Percentiles rank a stretch among this genome's conserved stretches.
These are phyloP conservation scores for Suncus etruscus DNA, from an alignment of 2,113 vertebrate species.

Conservation along the genomic window DNA sequence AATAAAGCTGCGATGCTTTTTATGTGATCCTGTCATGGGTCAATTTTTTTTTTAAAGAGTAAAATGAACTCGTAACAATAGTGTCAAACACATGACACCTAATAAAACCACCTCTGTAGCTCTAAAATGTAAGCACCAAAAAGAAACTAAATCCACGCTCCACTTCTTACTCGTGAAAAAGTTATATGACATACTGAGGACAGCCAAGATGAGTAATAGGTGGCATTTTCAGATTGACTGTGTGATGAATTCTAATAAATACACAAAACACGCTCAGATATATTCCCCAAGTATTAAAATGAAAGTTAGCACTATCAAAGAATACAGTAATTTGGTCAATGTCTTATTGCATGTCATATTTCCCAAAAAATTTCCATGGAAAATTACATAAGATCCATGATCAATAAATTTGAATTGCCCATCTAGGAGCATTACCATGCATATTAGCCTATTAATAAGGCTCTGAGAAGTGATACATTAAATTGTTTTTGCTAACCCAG, in stretches of 20 bases:
- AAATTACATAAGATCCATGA: not conserved
- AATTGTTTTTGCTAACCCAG: not conserved
- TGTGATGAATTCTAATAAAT: not conserved
- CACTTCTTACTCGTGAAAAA: not conserved
- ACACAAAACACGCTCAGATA: not conserved
- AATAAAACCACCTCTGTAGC: not conserved
- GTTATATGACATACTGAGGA: not conserved
- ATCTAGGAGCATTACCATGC: not conserved
- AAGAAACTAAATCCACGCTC: not conserved
- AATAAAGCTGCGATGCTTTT: not conserved
- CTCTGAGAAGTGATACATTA: not conserved
- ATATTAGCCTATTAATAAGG: not conserved
- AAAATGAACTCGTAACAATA: constrained; percentile 31
- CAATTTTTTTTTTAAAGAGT: constrained; percentile 22
- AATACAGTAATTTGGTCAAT: not conserved
- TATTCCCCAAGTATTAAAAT: not conserved
- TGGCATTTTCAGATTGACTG: not conserved
- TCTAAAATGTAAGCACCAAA: constrained; percentile 2
- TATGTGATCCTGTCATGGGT: not conserved
- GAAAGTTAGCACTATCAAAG: not conserved
- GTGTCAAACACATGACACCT: not conserved
- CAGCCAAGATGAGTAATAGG: not conserved
- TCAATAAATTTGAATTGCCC: not conserved
- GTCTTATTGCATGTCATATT: not conserved
- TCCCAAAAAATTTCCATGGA: not conserved